Conservation (phyloP, 2,888 invertebrate species). For the Sinhomidia bicolor region DNA sequence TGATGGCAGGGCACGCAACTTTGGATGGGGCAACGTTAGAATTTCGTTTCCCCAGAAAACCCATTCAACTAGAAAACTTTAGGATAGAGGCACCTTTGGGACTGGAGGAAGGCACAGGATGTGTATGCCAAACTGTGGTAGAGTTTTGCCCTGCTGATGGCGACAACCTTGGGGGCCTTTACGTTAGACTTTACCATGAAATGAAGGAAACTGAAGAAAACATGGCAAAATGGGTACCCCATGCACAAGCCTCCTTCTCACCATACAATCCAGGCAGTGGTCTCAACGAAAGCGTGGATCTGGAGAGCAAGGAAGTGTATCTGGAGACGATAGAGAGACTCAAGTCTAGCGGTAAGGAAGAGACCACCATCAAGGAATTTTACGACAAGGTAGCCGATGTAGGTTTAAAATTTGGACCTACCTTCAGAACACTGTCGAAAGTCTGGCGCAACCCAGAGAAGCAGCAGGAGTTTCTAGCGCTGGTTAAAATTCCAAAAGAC, state of each 20-base stretch:
- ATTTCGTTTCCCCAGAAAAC: constrained; percentile 46
- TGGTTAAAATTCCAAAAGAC: constrained; percentile 34
- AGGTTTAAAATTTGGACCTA: constrained; percentile 23
- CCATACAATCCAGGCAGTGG: constrained; percentile 39
- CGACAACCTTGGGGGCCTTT: constrained; percentile 30
- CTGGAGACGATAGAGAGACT: neutral
- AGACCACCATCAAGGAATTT: constrained; percentile 27
- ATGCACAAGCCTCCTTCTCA: constrained; percentile 45
- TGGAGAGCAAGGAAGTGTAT: neutral
- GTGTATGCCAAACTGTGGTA: constrained; percentile 59
- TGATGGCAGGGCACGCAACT: constrained; percentile 64
- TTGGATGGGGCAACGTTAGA: constrained; percentile 39
- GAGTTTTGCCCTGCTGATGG: neutral
- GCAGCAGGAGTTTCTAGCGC: constrained; percentile 14
- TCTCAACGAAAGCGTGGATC: neutral
- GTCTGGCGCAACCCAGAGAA: constrained; percentile 1
- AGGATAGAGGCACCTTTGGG: constrained; percentile 63
- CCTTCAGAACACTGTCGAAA: constrained; percentile 21
- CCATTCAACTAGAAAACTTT: constrained; percentile 65
- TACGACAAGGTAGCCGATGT: constrained; percentile 31
- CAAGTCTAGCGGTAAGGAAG: neutral
- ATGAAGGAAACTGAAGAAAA: constrained; percentile 37
- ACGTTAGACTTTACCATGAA: constrained; percentile 40
- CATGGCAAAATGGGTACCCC: constrained; percentile 47
- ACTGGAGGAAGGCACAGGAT: constrained; percentile 24